Evolutionary conservation across 2,888 invertebrate species (phyloP).

Genomic region (Xestia c-nigrum): DNA sequence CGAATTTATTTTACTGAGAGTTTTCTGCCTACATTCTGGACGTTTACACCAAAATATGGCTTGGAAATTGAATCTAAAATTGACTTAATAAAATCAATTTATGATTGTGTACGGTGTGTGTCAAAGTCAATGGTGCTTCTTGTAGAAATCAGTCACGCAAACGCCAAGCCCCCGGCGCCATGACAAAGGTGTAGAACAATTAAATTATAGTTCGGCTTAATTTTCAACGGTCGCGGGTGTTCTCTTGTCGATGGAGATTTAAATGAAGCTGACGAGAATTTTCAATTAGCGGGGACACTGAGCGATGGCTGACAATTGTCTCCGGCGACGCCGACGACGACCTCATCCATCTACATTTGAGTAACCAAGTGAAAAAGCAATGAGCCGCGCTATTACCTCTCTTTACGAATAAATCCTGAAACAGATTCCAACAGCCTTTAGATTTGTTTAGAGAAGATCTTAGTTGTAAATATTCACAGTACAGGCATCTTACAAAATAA

Average conservation of each 20-base stretch:
- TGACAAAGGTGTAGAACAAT: conserved; percentile 52
- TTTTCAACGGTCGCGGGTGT: conserved; percentile 79
- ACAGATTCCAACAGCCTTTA: conserved; percentile 68
- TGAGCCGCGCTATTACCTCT: conserved; percentile 88
- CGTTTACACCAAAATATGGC: conserved; percentile 54
- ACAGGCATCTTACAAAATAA: conserved; percentile 7
- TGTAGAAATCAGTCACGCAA: conserved; percentile 64
- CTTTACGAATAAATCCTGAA: conserved; percentile 83
- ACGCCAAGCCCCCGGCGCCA: conserved; percentile 13
- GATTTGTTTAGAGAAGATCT: conserved; percentile 16
- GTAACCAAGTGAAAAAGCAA: conserved; percentile 89
- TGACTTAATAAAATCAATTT: conserved; percentile 35
- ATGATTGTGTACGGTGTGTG: conserved; percentile 25
- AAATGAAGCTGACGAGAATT: conserved; percentile 88
- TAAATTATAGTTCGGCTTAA: conserved; percentile 73
- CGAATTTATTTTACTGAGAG: conserved; percentile 82
- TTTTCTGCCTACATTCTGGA: conserved; percentile 72
- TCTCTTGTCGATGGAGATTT: conserved; percentile 85
- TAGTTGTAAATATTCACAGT: conserved; percentile 29
- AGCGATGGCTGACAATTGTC: conserved; percentile 89
- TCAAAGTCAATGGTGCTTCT: conserved; percentile 35
- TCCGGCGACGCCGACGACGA: conserved; percentile 81
- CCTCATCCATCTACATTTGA: conserved; percentile 89
- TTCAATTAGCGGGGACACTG: conserved; percentile 89
- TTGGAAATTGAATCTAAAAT: conserved; percentile 20